Conservation (phyloP, 1,140 invertebrate genomes). For the Delia radicum region DNA sequence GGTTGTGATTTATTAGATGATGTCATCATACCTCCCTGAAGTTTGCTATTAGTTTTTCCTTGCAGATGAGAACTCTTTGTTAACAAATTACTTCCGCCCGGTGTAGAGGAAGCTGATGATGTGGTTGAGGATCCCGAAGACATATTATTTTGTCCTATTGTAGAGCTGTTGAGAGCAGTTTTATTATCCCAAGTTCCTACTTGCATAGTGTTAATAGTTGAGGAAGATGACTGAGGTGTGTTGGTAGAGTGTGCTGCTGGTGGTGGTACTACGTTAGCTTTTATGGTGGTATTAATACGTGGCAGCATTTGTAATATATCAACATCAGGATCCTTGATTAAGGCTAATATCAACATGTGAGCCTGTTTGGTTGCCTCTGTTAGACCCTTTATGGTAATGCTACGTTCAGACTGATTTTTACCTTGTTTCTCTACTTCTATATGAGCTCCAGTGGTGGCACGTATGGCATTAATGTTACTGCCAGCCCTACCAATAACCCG, state of each 20-base stretch:
- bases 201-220: constrained; percentile 36
- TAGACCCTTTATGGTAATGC: constrained; percentile 94
- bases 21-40: not conserved
- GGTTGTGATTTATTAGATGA: constrained; percentile 10
- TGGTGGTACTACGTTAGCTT: constrained; percentile 31
- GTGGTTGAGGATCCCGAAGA: constrained; percentile 1
- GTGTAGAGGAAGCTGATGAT: not conserved
- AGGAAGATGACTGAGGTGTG: constrained; percentile 31
- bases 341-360: constrained; percentile 77
- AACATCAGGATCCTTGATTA: constrained; percentile 91
- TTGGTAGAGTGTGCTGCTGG: constrained; percentile 27
- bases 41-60: not conserved
- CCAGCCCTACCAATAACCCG: constrained; percentile 94
- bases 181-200: constrained; percentile 54
- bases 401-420: constrained; percentile 90
- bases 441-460: constrained; percentile 90
- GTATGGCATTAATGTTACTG: constrained; percentile 95
- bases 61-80: not conserved
- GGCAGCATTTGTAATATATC: constrained; percentile 84
- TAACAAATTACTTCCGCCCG: not conserved
- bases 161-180: constrained; percentile 28
- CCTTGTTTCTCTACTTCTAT: constrained; percentile 97
- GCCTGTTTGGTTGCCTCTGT: constrained; percentile 88
- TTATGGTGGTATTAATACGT: constrained; percentile 62
- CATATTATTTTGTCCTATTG: not conserved